Evolutionary conservation across 2,888 invertebrate species (phyloP).

Genomic region (Catocala nupta): DNA sequence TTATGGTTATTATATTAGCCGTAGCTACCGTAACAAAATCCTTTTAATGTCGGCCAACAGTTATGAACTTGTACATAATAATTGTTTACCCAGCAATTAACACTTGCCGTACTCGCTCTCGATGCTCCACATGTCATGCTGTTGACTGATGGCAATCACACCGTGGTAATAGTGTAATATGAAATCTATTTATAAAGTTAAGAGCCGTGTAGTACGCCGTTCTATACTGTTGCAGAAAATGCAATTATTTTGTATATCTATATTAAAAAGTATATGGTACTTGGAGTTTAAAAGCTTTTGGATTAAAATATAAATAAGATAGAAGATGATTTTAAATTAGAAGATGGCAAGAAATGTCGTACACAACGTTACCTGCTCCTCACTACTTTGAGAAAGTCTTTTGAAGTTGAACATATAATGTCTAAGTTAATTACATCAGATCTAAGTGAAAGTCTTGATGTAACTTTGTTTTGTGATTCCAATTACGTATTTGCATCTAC

Average conservation of each 20-base stretch:
- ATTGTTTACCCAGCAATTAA: slow-evolving; percentile 50
- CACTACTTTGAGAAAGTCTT: too few relatives aligned
- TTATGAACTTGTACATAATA: slow-evolving; percentile 52
- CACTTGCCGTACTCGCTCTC: slow-evolving; percentile 43
- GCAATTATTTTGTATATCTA: not conserved
- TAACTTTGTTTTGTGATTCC: too few relatives aligned
- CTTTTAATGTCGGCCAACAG: slow-evolving; percentile 49
- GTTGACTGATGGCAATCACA: slow-evolving; percentile 36
- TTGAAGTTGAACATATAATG: too few relatives aligned
- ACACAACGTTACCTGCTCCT: too few relatives aligned
- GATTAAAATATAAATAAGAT: too few relatives aligned
- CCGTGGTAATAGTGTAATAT: slow-evolving; percentile 34
- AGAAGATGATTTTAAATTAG: too few relatives aligned
- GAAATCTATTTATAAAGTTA: slow-evolving; percentile 27
- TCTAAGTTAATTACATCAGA: too few relatives aligned
- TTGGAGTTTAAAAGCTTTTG: too few relatives aligned
- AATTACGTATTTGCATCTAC: too few relatives aligned
- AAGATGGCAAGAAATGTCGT: too few relatives aligned
- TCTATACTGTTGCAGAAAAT: not conserved
- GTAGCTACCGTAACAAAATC: slow-evolving; percentile 37
- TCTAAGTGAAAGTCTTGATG: too few relatives aligned
- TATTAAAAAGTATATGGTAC: too few relatives aligned
- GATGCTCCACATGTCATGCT: slow-evolving; percentile 42
- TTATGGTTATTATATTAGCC: slow-evolving; percentile 21
- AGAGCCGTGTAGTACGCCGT: slow-evolving; percentile 23